Evolutionary conservation across 2,113 vertebrate species (phyloP).

Genomic region (Glaucomys volans): DNA sequence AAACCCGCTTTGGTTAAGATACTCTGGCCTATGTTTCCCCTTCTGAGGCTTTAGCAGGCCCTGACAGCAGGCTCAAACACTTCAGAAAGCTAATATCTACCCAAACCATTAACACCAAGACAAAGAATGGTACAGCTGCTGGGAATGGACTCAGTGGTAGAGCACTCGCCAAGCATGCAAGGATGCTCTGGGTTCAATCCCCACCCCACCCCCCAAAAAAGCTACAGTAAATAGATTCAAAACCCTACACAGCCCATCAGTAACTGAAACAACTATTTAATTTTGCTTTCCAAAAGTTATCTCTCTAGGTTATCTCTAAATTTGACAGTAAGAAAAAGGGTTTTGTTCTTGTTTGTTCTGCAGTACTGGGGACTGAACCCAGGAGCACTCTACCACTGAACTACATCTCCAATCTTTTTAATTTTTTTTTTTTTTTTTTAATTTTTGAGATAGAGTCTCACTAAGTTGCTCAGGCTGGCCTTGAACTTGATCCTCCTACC

Average conservation of each 20-base stretch:
- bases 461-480: no score
- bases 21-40: neutral
- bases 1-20: neutral
- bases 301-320: conserved; percentile 3
- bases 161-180: no score
- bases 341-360: neutral
- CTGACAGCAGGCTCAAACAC: neutral
- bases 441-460: no score
- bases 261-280: neutral
- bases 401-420: no score
- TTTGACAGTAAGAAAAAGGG: neutral
- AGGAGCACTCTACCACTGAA: no score
- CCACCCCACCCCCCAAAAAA: no score
- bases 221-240: neutral
- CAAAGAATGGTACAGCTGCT: neutral
- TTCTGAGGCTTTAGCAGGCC: neutral
- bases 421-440: no score
- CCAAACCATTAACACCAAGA: neutral
- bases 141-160: no score
- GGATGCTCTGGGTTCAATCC: no score
- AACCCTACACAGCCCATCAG: neutral
- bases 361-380: no score
- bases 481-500: no score
- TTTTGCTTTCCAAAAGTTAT: conserved; percentile 36
- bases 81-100: neutral